phyloP scores from a whole-genome alignment of 2,888 invertebrate genomes.

The Pyrgus malvae region DNA sequence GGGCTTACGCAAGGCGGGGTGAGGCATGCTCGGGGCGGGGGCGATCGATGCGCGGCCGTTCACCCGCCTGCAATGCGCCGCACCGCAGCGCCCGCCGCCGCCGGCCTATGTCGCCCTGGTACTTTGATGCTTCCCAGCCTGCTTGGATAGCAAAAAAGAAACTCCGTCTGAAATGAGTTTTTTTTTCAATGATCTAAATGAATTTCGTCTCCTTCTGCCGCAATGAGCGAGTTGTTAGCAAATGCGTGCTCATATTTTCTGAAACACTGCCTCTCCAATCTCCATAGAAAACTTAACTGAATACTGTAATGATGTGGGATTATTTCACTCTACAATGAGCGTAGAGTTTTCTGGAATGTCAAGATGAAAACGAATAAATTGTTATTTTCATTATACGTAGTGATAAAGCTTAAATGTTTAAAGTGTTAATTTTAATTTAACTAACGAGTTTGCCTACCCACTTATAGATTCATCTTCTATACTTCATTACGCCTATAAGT shows the following conservation, averaged over 20 bases:
- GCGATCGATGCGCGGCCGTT: slow-evolving; percentile 79
- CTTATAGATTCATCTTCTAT: neutral
- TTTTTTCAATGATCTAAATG: slow-evolving; percentile 27
- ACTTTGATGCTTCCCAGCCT: slow-evolving; percentile 40
- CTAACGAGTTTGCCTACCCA: neutral
- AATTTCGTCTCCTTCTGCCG: slow-evolving; percentile 17
- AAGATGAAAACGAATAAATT: slow-evolving; percentile 9
- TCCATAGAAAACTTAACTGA: slow-evolving; percentile 19
- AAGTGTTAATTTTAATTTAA: neutral
- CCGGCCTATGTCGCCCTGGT: slow-evolving; percentile 63
- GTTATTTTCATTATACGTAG: neutral
- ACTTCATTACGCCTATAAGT: neutral
- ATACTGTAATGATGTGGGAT: slow-evolving; percentile 15
- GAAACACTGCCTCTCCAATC: slow-evolving; percentile 26
- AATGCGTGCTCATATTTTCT: slow-evolving; percentile 21
- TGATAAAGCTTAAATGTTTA: neutral
- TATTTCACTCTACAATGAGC: slow-evolving; percentile 13
- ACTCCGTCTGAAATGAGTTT: slow-evolving; percentile 27
- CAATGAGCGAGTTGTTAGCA: slow-evolving; percentile 23
- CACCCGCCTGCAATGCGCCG: slow-evolving; percentile 81
- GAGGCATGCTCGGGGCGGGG: slow-evolving; percentile 39
- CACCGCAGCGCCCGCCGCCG: slow-evolving; percentile 53
- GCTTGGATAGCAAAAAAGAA: slow-evolving; percentile 23
- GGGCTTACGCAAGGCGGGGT: slow-evolving; percentile 63
- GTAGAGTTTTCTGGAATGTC: slow-evolving; percentile 5